Evolutionary conservation across 2,113 vertebrate species (phyloP).

Genomic region (Promerops cafer): DNA sequence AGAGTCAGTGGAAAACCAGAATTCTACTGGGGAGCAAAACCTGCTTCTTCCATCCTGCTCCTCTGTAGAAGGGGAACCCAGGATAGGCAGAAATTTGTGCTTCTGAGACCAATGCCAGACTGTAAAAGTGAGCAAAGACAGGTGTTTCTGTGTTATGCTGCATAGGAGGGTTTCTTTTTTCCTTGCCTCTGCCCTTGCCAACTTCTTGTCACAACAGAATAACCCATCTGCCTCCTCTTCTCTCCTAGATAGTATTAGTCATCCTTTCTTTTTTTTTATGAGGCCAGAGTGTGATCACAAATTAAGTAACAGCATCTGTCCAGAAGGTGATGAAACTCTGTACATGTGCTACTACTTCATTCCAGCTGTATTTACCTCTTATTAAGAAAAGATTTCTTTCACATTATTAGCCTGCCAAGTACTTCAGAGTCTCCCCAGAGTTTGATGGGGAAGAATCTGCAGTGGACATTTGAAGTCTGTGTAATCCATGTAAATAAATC

Average conservation of each 20-base stretch:
- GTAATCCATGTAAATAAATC: not conserved
- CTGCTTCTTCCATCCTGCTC: not conserved
- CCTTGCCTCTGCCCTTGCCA: not conserved
- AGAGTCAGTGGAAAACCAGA: not conserved
- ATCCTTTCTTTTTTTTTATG: not conserved
- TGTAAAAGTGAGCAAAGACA: not conserved
- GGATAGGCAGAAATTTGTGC: not conserved
- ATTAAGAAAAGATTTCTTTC: not conserved
- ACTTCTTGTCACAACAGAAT: not conserved
- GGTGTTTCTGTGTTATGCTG: not conserved
- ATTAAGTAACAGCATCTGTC: not conserved
- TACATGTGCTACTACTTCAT: not conserved
- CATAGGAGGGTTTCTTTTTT: not conserved
- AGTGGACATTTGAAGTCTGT: not conserved
- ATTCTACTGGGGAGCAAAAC: not conserved
- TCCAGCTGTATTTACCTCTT: not conserved
- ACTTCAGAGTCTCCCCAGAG: not conserved
- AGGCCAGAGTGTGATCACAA: not conserved
- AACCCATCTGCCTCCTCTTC: not conserved
- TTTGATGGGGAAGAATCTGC: not conserved
- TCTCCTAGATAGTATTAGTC: not conserved
- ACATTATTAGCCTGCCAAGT: not conserved
- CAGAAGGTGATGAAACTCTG: not conserved
- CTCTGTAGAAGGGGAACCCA: not conserved
- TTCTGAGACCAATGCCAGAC: not conserved